Conservation (phyloP, 2,797 vertebrate species). For the Chloroceryle amazona region DNA sequence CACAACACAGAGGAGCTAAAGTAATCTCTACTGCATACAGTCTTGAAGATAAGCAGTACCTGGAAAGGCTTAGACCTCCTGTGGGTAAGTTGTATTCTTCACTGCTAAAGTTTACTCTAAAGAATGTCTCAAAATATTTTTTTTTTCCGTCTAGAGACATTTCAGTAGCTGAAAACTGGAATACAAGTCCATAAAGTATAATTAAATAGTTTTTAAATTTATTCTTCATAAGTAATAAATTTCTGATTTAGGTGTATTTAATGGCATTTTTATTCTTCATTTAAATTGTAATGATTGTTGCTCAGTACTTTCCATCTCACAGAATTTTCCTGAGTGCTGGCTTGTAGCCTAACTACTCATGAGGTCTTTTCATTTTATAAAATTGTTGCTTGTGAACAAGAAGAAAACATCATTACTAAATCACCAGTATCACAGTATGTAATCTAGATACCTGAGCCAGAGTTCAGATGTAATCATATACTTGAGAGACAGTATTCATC, state of each 20-base stretch:
- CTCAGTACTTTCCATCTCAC: background rate
- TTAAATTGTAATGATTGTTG: background rate
- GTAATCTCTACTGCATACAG: conserved; percentile 90
- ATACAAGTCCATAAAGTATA: background rate
- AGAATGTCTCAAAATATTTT: background rate
- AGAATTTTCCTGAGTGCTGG: background rate
- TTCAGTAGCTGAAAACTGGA: background rate
- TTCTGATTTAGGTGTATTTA: background rate
- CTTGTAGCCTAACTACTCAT: background rate
- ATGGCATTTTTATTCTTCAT: background rate
- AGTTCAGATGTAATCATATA: background rate
- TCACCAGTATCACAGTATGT: background rate
- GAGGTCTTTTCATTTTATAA: background rate
- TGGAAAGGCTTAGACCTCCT: conserved; percentile 89
- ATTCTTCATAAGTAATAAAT: background rate
- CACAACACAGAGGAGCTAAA: conserved; percentile 91
- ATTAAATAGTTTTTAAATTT: background rate
- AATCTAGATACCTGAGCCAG: background rate
- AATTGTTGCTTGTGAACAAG: background rate
- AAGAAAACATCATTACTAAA: background rate
- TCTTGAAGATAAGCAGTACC: conserved; percentile 86
- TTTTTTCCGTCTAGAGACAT: background rate
- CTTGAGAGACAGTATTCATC: background rate
- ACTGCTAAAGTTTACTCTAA: background rate
- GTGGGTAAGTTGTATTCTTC: conserved; percentile 83